A percentile compares a stretch with the other conserved stretches of the same genome.
phyloP scores from a whole-genome alignment of 1,140 invertebrate genomes.

The Megalopta genalis region DNA sequence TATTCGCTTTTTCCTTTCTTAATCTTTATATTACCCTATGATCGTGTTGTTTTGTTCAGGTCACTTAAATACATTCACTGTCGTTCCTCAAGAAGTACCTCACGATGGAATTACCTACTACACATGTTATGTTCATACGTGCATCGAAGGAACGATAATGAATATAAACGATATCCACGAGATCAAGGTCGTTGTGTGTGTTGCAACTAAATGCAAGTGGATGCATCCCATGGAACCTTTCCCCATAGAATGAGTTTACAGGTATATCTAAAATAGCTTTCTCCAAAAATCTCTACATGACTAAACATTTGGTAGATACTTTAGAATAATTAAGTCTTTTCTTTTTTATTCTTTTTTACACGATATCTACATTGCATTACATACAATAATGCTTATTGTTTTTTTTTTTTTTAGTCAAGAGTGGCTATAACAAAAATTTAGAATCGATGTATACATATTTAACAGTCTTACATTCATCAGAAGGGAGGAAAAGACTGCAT shows the following conservation, averaged over 20 bases:
- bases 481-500: conserved; percentile 31
- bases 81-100: conserved; percentile 79
- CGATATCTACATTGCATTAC: conserved; percentile 42
- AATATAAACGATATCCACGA: conserved; percentile 81
- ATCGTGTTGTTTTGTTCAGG: conserved; percentile 81
- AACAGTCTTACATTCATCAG: conserved; percentile 14
- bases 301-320: conserved; percentile 57
- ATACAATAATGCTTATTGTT: conserved; percentile 56
- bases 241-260: conserved; percentile 79
- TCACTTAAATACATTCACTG: conserved; percentile 81
- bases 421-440: conserved; percentile 57
- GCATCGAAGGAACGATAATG: conserved; percentile 78
- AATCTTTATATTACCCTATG: conserved; percentile 77
- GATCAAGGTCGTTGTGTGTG: conserved; percentile 81
- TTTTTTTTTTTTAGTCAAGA: conserved; percentile 45
- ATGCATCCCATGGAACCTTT: conserved; percentile 80
- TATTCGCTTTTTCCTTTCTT: conserved; percentile 69
- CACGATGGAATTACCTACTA: conserved; percentile 75
- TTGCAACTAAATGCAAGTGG: conserved; percentile 81
- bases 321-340: conserved; percentile 46
- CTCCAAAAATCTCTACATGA: conserved; percentile 61
- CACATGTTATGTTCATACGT: conserved; percentile 72
- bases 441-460: conserved; percentile 44
- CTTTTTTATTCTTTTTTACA: conserved; percentile 29
- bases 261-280: conserved; percentile 76